Base-by-base conservation (phyloP, 1,140 invertebrate genomes). In the Wasmannia auropunctata region DNA sequence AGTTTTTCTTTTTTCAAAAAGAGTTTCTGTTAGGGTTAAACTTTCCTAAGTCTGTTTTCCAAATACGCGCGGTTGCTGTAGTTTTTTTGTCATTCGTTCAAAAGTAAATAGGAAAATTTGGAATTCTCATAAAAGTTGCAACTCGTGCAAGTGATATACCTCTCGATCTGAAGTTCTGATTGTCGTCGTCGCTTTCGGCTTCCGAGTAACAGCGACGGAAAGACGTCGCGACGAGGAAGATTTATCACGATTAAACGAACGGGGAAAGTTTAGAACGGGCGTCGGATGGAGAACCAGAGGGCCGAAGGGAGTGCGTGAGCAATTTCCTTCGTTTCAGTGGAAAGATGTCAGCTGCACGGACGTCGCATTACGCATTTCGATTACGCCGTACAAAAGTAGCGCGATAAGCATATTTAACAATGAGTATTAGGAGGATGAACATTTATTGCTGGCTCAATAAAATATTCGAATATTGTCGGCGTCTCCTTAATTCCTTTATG, bases 161-260 rank as follows among this genome's bases (percentile, higher is more conserved):
- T 80, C 43, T 69, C 77, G 77, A 80, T 80, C 25, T 69, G 10
- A 69, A 69, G 46, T 80, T 40, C 37, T 69, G 77, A 80, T 80
- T 69, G 77, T 54, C 62, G 76, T 80, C 60, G 77, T 43, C 60
- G 60, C 34, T 69, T 79, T 49, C 49, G 34, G 49, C 25, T 80
- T 56, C 22, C 34, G 22, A 46, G 37, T 69, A 69, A n/a, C 63
- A n/a, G n/a, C 31, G 31, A 22, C 34, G 46, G 62, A 37, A 80
- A 80, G 46, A 19, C 77, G 77, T 25, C 62, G 62, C 76, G 60
- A 65, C 62, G 46, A 40, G 34, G 34, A n/a, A 69, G n/a, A 80
- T 80, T 80, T 80, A 80, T 80, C 63, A 31, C 46, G 63, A 80
- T 80, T 80, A 80, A 80, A 80, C 46, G 46, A 80, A 69, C 63